Evolutionary conservation across 2,113 vertebrate genomes (phyloP).

Genomic region (Probosciger aterrimus): DNA sequence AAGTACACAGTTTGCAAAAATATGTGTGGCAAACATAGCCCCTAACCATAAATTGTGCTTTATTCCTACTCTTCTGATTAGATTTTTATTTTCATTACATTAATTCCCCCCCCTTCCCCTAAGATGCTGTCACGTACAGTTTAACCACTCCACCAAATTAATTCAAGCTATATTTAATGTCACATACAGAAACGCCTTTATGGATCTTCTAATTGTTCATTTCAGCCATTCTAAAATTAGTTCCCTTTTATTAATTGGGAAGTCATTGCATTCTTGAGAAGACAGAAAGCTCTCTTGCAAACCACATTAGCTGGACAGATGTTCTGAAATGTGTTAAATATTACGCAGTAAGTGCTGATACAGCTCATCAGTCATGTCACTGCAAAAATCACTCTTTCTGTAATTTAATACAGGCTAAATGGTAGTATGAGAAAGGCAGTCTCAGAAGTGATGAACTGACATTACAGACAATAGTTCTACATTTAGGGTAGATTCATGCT

Average conservation of each 20-base stretch:
- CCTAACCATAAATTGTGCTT: not conserved
- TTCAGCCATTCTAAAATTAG: slow-evolving; percentile 20
- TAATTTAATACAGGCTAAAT: not conserved
- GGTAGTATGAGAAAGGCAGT: not conserved
- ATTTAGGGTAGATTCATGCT: not conserved
- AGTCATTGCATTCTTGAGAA: not conserved
- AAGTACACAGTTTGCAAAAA: not conserved
- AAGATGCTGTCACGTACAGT: slow-evolving; percentile 1
- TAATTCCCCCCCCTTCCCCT: not conserved
- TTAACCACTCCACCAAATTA: slow-evolving; percentile 41
- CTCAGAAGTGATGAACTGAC: not conserved
- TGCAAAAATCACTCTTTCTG: not conserved
- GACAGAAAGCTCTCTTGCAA: not conserved
- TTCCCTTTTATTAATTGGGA: slow-evolving; percentile 30
- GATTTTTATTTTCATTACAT: slow-evolving; percentile 3
- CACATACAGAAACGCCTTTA: not conserved
- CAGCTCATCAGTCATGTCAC: not conserved
- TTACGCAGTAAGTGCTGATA: not conserved
- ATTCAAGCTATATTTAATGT: not conserved
- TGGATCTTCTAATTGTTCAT: slow-evolving; percentile 20
- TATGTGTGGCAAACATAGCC: not conserved
- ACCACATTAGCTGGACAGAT: slow-evolving; percentile 22
- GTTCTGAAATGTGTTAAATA: slow-evolving; percentile 38
- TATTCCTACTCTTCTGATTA: not conserved
- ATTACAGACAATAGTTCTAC: not conserved